Percentiles rank a stretch among this genome's conserved stretches.
Conservation (phyloP, 2,797 vertebrate species). For the Diplodus puntazzo region DNA sequence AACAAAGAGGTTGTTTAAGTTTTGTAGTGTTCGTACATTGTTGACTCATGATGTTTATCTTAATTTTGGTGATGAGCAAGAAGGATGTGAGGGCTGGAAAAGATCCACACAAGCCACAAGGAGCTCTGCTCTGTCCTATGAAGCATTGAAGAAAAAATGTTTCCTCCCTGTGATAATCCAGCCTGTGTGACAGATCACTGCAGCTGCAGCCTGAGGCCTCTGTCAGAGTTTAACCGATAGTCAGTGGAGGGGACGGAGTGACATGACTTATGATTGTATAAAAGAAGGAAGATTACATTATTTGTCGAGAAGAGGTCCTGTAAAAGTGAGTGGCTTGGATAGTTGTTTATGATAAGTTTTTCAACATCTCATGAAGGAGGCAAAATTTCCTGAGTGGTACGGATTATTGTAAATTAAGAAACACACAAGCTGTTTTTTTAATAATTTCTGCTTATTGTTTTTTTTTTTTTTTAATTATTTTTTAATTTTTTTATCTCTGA, state of each 20-base stretch:
- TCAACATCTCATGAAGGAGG: slow-evolving; percentile 11
- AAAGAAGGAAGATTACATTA: slow-evolving; percentile 26
- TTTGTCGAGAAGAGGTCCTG: slow-evolving; percentile 36
- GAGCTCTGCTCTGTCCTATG: background rate
- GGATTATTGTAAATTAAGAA: slow-evolving; percentile 30
- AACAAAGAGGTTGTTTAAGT: slow-evolving; percentile 4
- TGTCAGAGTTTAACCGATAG: slow-evolving; percentile 51
- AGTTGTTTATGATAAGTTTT: slow-evolving; percentile 22
- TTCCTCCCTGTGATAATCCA: slow-evolving; percentile 47
- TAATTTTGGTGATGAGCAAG: slow-evolving; percentile 13
- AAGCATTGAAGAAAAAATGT: slow-evolving; percentile 28
- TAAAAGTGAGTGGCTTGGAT: slow-evolving; percentile 22
- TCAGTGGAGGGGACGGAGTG: slow-evolving; percentile 37
- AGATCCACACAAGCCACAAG: background rate
- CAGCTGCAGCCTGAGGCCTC: slow-evolving; percentile 65
- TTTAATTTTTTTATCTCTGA: too few species aligned
- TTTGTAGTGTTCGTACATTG: background rate
- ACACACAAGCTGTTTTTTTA: background rate
- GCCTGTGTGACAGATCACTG: slow-evolving; percentile 67
- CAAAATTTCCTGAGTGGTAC: background rate
- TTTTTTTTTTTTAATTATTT: background rate
- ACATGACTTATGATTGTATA: slow-evolving; percentile 48
- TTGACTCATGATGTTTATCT: background rate
- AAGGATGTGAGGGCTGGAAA: background rate
- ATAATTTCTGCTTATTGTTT: background rate